Evolutionary conservation across 1,140 invertebrate species (phyloP).

Genomic region (Drosophila setifemur): DNA sequence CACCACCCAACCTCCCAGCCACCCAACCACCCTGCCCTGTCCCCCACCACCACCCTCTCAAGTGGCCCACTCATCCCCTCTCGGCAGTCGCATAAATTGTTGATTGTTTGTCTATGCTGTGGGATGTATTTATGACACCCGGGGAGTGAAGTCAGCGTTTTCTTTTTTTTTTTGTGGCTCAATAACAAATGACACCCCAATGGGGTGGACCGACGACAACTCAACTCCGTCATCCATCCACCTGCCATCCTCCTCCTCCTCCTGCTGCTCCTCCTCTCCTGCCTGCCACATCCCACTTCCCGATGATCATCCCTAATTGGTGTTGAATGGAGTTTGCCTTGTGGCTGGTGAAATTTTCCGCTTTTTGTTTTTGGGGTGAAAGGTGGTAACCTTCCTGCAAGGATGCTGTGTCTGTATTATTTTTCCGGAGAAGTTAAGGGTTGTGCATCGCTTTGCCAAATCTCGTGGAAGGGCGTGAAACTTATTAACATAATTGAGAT

Average conservation of each 20-base stretch:
- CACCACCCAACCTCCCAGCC: not conserved
- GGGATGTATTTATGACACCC: constrained; percentile 73
- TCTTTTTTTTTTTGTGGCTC: constrained; percentile 55
- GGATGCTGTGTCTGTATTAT: constrained; percentile 38
- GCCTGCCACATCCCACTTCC: not conserved
- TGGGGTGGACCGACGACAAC: constrained; percentile 63
- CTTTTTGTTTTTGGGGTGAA: constrained; percentile 55
- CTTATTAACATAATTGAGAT: constrained; percentile 80
- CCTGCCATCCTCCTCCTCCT: constrained; percentile 39
- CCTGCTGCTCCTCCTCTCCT: too few species aligned
- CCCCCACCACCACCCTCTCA: constrained; percentile 19
- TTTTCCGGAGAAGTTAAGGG: constrained; percentile 3
- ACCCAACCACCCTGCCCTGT: constrained; percentile 1
- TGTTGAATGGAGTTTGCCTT: constrained; percentile 78
- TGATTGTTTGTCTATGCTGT: constrained; percentile 76
- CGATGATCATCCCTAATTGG: constrained; percentile 81
- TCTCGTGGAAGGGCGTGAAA: constrained; percentile 62
- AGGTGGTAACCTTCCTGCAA: constrained; percentile 61
- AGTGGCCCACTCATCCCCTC: constrained; percentile 33
- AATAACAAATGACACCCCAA: constrained; percentile 70
- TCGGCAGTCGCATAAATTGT: constrained; percentile 67
- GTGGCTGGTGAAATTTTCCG: constrained; percentile 41
- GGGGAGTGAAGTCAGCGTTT: constrained; percentile 68
- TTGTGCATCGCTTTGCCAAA: constrained; percentile 24
- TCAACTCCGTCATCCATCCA: constrained; percentile 36